Conservation (phyloP, 1,140 invertebrate genomes). For the Nixonia krombeini region DNA sequence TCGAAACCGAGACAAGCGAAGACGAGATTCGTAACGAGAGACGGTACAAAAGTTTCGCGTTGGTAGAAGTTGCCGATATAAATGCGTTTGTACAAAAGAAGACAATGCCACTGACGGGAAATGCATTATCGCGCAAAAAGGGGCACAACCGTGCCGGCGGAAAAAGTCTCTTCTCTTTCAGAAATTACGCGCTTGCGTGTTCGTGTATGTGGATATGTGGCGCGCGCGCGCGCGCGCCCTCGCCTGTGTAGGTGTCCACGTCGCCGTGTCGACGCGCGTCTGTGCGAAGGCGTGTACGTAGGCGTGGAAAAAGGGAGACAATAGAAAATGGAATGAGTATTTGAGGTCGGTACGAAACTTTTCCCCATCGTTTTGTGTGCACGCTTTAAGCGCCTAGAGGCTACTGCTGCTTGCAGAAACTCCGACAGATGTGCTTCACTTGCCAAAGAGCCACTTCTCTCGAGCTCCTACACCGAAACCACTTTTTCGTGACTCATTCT, state of each 20-base stretch:
- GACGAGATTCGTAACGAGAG: neutral
- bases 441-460: slow-evolving; percentile 6
- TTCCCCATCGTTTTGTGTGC: slow-evolving; percentile 3
- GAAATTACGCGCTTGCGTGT: neutral
- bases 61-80: neutral
- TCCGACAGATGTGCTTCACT: slow-evolving; percentile 2
- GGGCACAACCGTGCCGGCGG: neutral
- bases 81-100: neutral
- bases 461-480: neutral
- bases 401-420: slow-evolving; percentile 1
- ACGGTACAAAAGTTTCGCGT: neutral
- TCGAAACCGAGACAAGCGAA: too few relatives aligned
- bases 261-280: too few relatives aligned
- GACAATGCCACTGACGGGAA: slow-evolving; percentile 1
- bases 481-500: slow-evolving; percentile 10
- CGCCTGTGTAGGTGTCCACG: too few relatives aligned
- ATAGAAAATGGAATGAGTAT: slow-evolving; percentile 6
- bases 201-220: neutral
- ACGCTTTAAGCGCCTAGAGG: slow-evolving; percentile 7
- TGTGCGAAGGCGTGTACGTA: too few relatives aligned
- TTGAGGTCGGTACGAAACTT: slow-evolving; percentile 7
- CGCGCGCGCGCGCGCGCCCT: too few relatives aligned
- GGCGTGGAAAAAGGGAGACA: slow-evolving; percentile 2
- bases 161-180: neutral
- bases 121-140: slow-evolving; percentile 10